Conservation (phyloP, 2,888 invertebrate species). For the Priocnemis perturbator region DNA sequence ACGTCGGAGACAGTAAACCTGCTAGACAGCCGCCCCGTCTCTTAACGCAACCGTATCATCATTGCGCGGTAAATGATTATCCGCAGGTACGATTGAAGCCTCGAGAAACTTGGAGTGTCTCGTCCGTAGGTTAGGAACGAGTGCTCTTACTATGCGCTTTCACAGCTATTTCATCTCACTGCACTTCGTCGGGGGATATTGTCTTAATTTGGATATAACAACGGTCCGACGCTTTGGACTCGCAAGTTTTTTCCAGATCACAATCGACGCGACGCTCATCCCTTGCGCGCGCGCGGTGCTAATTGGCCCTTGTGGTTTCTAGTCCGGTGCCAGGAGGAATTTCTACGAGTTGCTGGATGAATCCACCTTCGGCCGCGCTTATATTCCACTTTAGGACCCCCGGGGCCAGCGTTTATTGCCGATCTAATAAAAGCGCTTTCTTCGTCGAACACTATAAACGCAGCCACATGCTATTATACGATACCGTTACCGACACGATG, state of each 20-base stretch:
- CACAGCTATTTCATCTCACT: too few species aligned
- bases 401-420: conserved; percentile 54
- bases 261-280: conserved; percentile 55
- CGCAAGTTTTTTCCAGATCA: conserved; percentile 63
- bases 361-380: conserved; percentile 59
- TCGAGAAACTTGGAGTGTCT: too few species aligned
- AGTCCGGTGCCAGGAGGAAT: conserved; percentile 70
- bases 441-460: conserved; percentile 24
- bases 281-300: conserved; percentile 52
- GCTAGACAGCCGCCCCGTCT: too few species aligned
- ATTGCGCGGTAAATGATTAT: conserved; percentile 3
- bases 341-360: conserved; percentile 70
- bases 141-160: too few species aligned
- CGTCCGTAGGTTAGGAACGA: too few species aligned
- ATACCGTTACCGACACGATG: not conserved
- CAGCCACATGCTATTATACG: conserved; percentile 24
- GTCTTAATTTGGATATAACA: too few species aligned
- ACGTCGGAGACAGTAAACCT: too few species aligned
- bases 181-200: too few species aligned
- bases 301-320: conserved; percentile 68
- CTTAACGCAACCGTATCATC: too few species aligned
- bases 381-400: not conserved
- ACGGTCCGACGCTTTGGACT: not conserved
- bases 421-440: conserved; percentile 67
- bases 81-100: conserved; percentile 1